Evolutionary conservation across 1,140 invertebrate genomes (phyloP).

Genomic region (Leptonema lineaticorne): DNA sequence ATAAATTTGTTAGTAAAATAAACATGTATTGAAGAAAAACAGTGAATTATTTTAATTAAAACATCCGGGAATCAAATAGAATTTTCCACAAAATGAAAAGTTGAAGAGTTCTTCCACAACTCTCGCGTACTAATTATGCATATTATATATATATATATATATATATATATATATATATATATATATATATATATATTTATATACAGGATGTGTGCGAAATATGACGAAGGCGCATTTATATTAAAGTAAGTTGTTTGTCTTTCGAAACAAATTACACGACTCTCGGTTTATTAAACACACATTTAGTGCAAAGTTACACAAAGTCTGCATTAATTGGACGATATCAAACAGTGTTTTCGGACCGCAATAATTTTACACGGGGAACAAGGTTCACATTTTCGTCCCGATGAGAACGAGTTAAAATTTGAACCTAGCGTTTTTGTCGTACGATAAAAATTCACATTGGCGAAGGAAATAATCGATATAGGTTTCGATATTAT

Average conservation of each 20-base stretch:
- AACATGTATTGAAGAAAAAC: too few species aligned
- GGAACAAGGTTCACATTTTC: too few species aligned
- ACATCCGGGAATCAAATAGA: too few species aligned
- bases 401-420: too few species aligned
- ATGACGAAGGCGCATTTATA: not conserved
- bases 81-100: too few species aligned
- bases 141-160: too few species aligned
- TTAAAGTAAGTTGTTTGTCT: not conserved
- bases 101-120: too few species aligned
- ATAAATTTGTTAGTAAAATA: too few species aligned
- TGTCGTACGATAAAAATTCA: not conserved
- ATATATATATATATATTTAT: too few species aligned
- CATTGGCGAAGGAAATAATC: not conserved
- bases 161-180: too few species aligned
- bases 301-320: conserved; percentile 26
- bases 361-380: not conserved
- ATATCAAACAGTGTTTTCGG: conserved; percentile 5
- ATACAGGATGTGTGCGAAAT: not conserved
- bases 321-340: conserved; percentile 18
- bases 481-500: not conserved
- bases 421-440: not conserved
- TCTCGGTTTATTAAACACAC: conserved; percentile 15
- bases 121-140: too few species aligned
- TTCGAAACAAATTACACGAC: conserved; percentile 6
- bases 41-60: too few species aligned